These are phyloP conservation scores for Lonchura striata DNA, from an alignment of 2,113 vertebrate species.

Conservation along the genomic window DNA sequence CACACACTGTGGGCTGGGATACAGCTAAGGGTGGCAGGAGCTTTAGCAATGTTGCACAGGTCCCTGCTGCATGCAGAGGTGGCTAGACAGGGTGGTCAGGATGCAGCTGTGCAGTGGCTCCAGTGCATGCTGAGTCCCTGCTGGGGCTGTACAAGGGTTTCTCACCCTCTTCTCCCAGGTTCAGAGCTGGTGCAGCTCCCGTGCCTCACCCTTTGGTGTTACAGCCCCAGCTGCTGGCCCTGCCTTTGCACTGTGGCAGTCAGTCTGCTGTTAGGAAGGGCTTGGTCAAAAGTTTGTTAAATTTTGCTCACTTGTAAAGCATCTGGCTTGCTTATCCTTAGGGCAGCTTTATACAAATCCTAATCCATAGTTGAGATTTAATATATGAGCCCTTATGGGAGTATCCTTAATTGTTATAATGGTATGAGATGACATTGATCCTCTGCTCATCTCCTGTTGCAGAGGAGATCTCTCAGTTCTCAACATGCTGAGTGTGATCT, in stretches of 20 bases:
- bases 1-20: accelerated
- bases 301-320: not conserved
- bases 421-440: not conserved
- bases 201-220: not conserved
- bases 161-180: not conserved
- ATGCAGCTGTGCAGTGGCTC: not conserved
- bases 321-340: not conserved
- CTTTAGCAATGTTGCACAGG: not conserved
- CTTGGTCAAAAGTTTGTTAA: not conserved
- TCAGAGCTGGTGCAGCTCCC: not conserved
- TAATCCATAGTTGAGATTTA: not conserved
- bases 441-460: not conserved
- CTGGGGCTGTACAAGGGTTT: not conserved
- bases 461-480: not conserved
- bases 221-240: not conserved
- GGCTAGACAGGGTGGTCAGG: not conserved
- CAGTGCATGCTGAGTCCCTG: accelerated
- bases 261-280: no score
- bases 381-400: not conserved
- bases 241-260: not conserved
- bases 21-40: not conserved
- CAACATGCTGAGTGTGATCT: not conserved
- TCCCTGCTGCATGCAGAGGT: accelerated
- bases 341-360: not conserved
- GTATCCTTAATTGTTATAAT: not conserved